A percentile compares a stretch with the other conserved stretches of the same genome.
Evolutionary conservation across 2,113 vertebrate species (phyloP).

Genomic region (Alligator mississippiensis): DNA sequence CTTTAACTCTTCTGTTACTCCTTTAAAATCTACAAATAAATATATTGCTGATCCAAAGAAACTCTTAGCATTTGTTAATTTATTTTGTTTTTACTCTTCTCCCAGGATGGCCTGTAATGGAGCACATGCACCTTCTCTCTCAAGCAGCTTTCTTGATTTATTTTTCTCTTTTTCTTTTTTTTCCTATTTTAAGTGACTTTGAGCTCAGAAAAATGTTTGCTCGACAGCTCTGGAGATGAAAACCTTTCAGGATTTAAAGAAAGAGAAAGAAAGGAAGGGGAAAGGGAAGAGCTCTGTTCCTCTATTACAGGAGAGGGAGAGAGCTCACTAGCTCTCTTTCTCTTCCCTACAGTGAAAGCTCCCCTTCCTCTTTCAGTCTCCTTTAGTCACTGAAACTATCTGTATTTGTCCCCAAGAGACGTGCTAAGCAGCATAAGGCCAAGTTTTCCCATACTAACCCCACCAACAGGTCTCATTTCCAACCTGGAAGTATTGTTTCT

Average conservation of each 20-base stretch:
- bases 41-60: conserved; percentile 29
- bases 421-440: not conserved
- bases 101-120: not conserved
- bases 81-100: not conserved
- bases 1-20: not conserved
- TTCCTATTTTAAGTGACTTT: conserved; percentile 34
- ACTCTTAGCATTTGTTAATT: not conserved
- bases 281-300: not conserved
- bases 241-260: not conserved
- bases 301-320: not conserved
- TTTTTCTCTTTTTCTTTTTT: not conserved
- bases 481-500: not conserved
- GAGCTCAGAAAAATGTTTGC: conserved; percentile 14
- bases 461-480: not conserved
- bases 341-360: not conserved
- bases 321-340: not conserved
- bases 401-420: not conserved
- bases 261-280: too few species aligned
- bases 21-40: not conserved
- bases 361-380: conserved; percentile 1
- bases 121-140: not conserved
- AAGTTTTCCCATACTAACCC: not conserved
- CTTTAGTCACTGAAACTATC: not conserved
- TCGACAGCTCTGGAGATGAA: conserved; percentile 11
- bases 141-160: not conserved